Conservation (phyloP, 2,888 invertebrate genomes). For the Acheta domesticus region DNA sequence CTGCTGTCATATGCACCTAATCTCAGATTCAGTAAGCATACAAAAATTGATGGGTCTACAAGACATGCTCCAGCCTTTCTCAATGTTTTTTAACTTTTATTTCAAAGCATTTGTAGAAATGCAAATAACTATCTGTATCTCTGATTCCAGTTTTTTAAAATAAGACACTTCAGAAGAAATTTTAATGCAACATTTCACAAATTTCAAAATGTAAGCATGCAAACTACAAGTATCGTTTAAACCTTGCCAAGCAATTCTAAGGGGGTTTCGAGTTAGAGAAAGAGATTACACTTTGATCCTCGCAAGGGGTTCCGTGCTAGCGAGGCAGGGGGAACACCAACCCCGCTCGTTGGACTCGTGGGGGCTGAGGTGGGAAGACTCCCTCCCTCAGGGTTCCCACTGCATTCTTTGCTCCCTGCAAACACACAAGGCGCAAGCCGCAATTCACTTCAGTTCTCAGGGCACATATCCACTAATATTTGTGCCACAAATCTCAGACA, state of each 20-base stretch:
- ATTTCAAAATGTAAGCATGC: no score
- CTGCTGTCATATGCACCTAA: no score
- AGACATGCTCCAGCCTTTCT: no score
- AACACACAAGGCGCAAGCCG: conserved; percentile 50
- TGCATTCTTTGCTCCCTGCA: conserved; percentile 51
- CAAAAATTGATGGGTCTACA: no score
- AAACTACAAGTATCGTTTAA: no score
- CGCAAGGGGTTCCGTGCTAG: conserved; percentile 72
- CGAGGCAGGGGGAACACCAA: conserved; percentile 39
- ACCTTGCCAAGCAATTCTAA: background rate
- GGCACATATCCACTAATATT: conserved; percentile 2
- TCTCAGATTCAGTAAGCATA: no score
- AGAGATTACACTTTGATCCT: conserved; percentile 74
- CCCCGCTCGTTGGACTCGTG: conserved; percentile 45
- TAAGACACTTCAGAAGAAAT: no score
- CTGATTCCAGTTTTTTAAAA: no score
- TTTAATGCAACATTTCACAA: no score
- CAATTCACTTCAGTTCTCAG: conserved; percentile 18
- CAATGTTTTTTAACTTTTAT: no score
- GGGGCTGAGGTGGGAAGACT: conserved; percentile 57
- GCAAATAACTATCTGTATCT: no score
- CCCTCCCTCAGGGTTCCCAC: conserved; percentile 69
- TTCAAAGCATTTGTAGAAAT: no score
- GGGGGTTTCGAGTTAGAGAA: conserved; percentile 24
- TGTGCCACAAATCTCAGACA: conserved; percentile 42